Base-by-base conservation (phyloP, 53 echinoderm and acorn worm species). In the Holothuria leucospilota region DNA sequence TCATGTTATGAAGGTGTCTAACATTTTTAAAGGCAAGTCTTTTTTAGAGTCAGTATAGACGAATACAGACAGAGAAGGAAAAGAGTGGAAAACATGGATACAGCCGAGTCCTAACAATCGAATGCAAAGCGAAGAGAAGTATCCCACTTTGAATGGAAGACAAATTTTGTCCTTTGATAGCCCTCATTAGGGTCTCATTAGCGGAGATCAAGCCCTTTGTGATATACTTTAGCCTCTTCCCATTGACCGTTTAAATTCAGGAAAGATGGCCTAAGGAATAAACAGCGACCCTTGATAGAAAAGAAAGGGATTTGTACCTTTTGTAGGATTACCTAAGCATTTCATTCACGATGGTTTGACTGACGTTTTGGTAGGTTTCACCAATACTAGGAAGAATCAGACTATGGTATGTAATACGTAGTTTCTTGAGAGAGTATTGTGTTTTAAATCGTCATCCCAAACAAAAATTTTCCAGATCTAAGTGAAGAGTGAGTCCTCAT, bases 171-270 rank as follows among this genome's bases (percentile, higher is more conserved):
- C 56, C 3, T 51, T 75, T 51, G 49, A 27, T 75, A 51, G n/a
- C 38, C 75, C 75, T 75, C 75, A 75, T 75, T 75, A 75, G 75
- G 49, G 75, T 75, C 75, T 75, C 75, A 75, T 75, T 49, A 75
- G 75, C 41, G 51, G 21, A 52, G 49, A 20, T 26, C 39, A 75
- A 51, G 16, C 75, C 24, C 21, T 75, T 75, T 75, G 75, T 75
- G 51, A 52, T 51, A 26, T 51, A 16, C 26, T 51, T 23, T 20
- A 39, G 26, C 49, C 13, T 20, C 75, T n/a, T 39, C 24, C 51
- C n/a, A 49, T 49, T 46, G 75, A 75, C 75, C n/a, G n/a, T n/a
- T 75, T 21, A 49, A 30, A 21, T 49, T 10, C 75, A 16, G 25
- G 39, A 51, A 52, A 52, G 52, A 75, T 53, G 13, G 21, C n/a